Conservation (phyloP, 2,797 vertebrate species). For the Clarias platycephalus region DNA sequence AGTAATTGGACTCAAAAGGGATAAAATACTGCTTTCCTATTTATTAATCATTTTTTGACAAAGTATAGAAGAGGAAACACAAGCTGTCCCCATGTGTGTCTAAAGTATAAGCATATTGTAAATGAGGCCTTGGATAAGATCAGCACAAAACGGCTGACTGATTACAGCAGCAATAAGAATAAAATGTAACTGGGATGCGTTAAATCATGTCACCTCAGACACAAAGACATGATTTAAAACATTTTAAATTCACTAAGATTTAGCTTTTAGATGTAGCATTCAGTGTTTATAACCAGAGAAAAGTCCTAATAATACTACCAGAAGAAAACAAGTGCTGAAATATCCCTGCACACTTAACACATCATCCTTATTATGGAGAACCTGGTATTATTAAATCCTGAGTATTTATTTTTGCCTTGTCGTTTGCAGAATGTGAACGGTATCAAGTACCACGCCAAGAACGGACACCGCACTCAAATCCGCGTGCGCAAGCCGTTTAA, state of each 20-base stretch:
- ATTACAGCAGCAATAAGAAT: background rate
- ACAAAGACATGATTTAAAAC: background rate
- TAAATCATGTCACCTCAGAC: background rate
- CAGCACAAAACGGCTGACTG: background rate
- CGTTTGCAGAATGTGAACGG: constrained; percentile 92
- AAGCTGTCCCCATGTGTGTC: background rate
- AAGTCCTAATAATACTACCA: background rate
- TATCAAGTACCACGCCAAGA: constrained; percentile 99
- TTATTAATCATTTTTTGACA: background rate
- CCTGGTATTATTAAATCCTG: background rate
- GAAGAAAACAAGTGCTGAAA: background rate
- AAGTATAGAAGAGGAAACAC: background rate
- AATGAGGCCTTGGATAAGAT: background rate
- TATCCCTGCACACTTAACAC: background rate
- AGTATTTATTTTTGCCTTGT: background rate
- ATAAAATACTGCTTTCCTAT: background rate
- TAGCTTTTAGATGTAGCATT: background rate
- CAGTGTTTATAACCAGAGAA: background rate
- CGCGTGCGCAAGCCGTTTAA: constrained; percentile 97
- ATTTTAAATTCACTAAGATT: background rate
- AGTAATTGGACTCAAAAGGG: background rate
- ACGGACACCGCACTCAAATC: constrained; percentile 97
- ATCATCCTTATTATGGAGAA: background rate
- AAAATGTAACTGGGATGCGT: background rate
- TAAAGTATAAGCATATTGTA: background rate